phyloP scores from a whole-genome alignment of 92 coral and sea anemone species.

The Nematostella vectensis region DNA sequence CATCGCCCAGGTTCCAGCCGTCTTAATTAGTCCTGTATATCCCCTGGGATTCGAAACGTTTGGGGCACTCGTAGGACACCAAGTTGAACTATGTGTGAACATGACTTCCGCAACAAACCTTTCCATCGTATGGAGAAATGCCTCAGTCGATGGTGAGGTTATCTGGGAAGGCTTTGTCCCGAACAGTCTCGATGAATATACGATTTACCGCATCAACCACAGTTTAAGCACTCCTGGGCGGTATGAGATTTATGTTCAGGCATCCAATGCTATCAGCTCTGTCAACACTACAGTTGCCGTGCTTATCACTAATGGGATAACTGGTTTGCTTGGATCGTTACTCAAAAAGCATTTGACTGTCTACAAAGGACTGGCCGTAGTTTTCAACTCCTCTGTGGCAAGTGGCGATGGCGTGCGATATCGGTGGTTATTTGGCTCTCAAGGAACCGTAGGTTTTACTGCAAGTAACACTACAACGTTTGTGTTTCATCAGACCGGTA shows the following conservation, averaged over 20 bases:
- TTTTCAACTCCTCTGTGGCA: constrained; percentile 37
- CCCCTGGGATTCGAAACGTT: constrained; percentile 42
- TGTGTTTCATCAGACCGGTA: constrained; percentile 28
- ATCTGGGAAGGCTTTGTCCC: background rate
- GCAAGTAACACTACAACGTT: constrained; percentile 28
- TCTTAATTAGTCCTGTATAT: constrained; percentile 25
- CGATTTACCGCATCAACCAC: constrained; percentile 28
- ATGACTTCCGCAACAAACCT: constrained; percentile 43
- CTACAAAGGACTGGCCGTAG: constrained; percentile 45
- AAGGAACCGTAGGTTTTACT: constrained; percentile 19
- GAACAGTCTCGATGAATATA: background rate
- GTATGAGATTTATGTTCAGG: constrained; percentile 40
- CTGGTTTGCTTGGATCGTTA: constrained; percentile 40
- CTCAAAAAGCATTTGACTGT: constrained; percentile 14
- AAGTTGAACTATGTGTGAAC: constrained; percentile 31
- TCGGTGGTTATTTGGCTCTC: constrained; percentile 66
- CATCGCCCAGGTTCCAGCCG: constrained; percentile 35
- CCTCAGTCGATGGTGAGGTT: constrained; percentile 1
- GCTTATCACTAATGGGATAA: constrained; percentile 28
- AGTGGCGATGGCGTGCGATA: constrained; percentile 44
- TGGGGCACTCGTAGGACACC: constrained; percentile 20
- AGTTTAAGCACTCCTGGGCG: constrained; percentile 41
- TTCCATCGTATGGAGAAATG: constrained; percentile 33
- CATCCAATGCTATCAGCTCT: constrained; percentile 62
- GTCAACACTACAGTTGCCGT: constrained; percentile 31